phyloP scores from a whole-genome alignment of 2,888 invertebrate genomes.

The Dynastes grantii region DNA sequence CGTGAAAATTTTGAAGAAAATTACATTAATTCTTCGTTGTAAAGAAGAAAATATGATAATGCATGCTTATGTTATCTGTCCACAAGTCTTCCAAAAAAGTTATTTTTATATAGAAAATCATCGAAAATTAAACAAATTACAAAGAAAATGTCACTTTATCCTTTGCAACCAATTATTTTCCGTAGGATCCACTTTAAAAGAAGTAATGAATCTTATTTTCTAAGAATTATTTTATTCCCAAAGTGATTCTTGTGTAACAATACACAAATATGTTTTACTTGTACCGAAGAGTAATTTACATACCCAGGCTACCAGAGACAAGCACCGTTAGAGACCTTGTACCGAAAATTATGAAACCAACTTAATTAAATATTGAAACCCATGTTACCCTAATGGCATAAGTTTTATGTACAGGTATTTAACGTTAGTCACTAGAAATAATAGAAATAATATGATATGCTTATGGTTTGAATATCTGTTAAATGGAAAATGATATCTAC shows the following conservation, averaged over 20 bases:
- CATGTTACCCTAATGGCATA: neutral
- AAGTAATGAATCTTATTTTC: no score
- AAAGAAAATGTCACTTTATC: no score
- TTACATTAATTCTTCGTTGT: no score
- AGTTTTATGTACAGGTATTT: constrained; percentile 5
- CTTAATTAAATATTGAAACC: neutral
- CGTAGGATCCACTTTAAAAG: no score
- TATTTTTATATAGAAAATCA: no score
- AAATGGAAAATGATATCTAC: constrained; percentile 21
- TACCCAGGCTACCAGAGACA: constrained; percentile 43
- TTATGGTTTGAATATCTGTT: constrained; percentile 28
- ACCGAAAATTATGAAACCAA: constrained; percentile 1
- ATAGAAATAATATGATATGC: neutral
- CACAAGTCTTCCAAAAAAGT: no score
- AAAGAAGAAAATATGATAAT: no score
- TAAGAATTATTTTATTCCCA: neutral
- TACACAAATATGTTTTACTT: neutral
- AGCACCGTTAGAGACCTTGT: constrained; percentile 27
- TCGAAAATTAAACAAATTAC: no score
- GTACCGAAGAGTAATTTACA: neutral
- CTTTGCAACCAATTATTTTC: no score
- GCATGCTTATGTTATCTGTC: no score
- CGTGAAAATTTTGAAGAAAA: no score
- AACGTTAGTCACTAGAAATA: constrained; percentile 6
- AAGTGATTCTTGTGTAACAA: constrained; percentile 1